Evolutionary conservation across 2,797 vertebrate genomes (phyloP), one percentile per base, ranked within the genome.

Genomic region (Sebastiscus albofasciatus): DNA sequence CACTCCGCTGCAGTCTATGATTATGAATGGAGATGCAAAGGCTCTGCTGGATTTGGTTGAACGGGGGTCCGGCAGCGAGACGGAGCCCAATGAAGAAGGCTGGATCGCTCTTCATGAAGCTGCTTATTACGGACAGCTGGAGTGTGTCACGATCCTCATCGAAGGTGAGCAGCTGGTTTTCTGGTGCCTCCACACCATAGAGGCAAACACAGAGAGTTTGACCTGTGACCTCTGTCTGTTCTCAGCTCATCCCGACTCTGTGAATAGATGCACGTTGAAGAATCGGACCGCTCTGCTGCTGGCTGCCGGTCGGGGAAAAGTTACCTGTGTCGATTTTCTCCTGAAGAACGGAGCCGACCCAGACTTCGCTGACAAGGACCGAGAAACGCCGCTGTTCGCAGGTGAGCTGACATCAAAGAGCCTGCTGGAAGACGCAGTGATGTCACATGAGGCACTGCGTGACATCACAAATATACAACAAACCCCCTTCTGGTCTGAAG

Each of bases 351-450:
- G 97, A 29, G 97, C 97, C 0, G 95, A 97, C 84, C 95, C 96
- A 0, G 96, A 98, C 78, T 95, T 97, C 77, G 89, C 94, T 84
- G 96, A 97, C 90, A 96, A 95, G 64, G 65, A 93, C 59, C 89
- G 93, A 56, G 97, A 97, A 79, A 97, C 97, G 0, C 96, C 97
- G 0, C 96, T 98, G 20, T 97, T 96, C 81, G 94, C 94, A 95
- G 97, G 97, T 97, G 68, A 89, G 52, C 31, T 55, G 60, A 65
- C 61, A 59, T 24, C 14, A 29, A 14, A 59, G 26, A 18, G 54
- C 26, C 26, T 27, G 56, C 56, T 58, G 24, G 27, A 14, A 27
- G 56, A 58, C 12, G 14, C 56, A 27, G 56, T 58, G 55, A 58
- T 14, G 56, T 29, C 13, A 8, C 55, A 56, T 26, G 24, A 16